Evolutionary conservation across 2,888 invertebrate species (phyloP), one percentile per base, ranked within the genome.

Genomic region (Blastobasis adustella): DNA sequence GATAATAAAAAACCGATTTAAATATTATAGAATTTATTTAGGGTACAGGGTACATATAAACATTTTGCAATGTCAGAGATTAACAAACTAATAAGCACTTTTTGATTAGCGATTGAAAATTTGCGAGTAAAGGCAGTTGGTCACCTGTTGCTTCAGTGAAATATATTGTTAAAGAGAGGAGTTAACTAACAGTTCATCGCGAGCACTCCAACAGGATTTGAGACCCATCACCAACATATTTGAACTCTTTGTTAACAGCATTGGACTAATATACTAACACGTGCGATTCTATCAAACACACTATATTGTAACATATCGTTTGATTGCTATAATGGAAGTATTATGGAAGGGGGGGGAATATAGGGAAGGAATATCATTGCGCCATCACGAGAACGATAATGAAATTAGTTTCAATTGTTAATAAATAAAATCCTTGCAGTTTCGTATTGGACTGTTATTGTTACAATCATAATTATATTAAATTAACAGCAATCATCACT

Each of bases 21-120:
- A 82, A 23, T 87, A 81, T 85, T 78, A 86, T 86, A 87, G 81
- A 85, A 86, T 88, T 88, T 87, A 86, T 85, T 87, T 83, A 85
- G 79, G 83, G 83, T 88, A 87, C 84, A 85, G 79, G 83, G 83
- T 88, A 87, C 84, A 86, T 87, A 88, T 86, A 88, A 88, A 87
- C 83, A 83, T 80, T 83, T 84, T 84, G 83, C 85, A 85, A 84
- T 83, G 82, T 79, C 79, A 84, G 81, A 86, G 79, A 82, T 85
- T 83, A 82, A 77, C 78, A 81, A 86, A 86, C 84, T 86, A 85
- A 84, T 79, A 87, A 87, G 86, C 86, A 85, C 78, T 83, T 74
- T 23, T 78, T 73, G 74, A 80, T 76, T 80, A 81, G 81, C 85
- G 76, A 81, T 82, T 82, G 80, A 79, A 76, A 73, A 72, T 71